Evolutionary conservation across 1,140 invertebrate genomes (phyloP), one percentile per base, ranked within the genome.

Genomic region (Rhagoletis zephyria): DNA sequence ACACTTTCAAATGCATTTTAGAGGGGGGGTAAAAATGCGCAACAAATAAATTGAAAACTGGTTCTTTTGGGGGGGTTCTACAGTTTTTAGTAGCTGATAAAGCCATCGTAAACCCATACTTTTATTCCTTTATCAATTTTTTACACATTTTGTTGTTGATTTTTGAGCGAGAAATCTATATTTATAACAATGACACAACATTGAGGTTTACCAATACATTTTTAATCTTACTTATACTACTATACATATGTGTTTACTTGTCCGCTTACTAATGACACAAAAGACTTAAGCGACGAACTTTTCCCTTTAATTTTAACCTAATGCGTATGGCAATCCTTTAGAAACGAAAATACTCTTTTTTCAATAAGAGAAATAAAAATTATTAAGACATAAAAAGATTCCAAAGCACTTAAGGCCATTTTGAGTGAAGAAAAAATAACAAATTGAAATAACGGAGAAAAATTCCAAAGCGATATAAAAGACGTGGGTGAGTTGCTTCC

Each of bases 221-320:
- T 16, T 19, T 4, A 0, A 16, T 30, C 30, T 30, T 30, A 30
- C 30, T 30, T 30, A 30, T 30, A 30, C 30, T 30, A 30, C 30
- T 30, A 30, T 30, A 30, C 1, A 1, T 30, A 30, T 30, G 30
- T 30, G 30, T 30, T 30, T 30, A 30, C 30, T 30, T 30, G 30
- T 30, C 30, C 30, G 30, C 30, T 30, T 30, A 30, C n/a, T 30
- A 30, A 30, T 30, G 65, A 85, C 81, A 89, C 88, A 89, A 90
- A 90, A 90, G 90, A 89, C 89, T 90, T 89, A 7, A 70, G 88
- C 85, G 90, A 90, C 89, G 85, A 89, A 90, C 89, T 30, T 30
- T 30, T 30, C 30, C 30, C 30, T 30, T 30, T 30, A 30, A 30
- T 30, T 30, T 30, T 30, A 30, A 30, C 30, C 30, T 30, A 30